Evolutionary conservation across 1,140 invertebrate genomes (phyloP).

Genomic region (Leptopilina clavipes): DNA sequence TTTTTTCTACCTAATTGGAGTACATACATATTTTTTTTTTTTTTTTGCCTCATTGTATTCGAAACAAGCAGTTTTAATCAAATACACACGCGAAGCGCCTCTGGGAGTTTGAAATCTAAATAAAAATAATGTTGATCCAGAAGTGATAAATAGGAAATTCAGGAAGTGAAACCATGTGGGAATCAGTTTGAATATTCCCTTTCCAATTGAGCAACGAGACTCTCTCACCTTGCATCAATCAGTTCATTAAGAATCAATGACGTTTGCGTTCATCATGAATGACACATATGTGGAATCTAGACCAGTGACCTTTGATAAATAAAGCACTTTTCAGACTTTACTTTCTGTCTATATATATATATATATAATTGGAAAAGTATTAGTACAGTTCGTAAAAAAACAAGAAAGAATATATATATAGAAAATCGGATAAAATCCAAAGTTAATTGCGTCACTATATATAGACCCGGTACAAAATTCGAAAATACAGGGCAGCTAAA

Average conservation of each 20-base stretch:
- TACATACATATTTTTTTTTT: no score
- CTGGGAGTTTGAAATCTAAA: background rate
- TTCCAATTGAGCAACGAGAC: slow-evolving; percentile 17
- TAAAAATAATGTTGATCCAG: slow-evolving; percentile 14
- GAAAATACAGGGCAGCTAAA: slow-evolving; percentile 41
- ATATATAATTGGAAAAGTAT: background rate
- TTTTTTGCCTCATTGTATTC: background rate
- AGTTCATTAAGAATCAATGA: slow-evolving; percentile 8
- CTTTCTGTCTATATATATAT: background rate
- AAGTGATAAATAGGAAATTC: slow-evolving; percentile 8
- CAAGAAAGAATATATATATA: slow-evolving; percentile 16
- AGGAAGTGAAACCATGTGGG: slow-evolving; percentile 25
- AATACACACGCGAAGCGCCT: background rate
- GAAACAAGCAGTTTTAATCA: slow-evolving; percentile 2
- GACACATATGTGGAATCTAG: background rate
- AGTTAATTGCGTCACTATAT: background rate
- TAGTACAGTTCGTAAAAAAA: background rate
- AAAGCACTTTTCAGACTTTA: background rate
- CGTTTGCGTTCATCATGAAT: slow-evolving; percentile 19
- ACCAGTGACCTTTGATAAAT: slow-evolving; percentile 15
- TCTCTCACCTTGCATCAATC: slow-evolving; percentile 16
- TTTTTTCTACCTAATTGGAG: no score
- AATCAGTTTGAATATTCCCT: slow-evolving; percentile 12
- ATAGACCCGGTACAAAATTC: slow-evolving; percentile 35
- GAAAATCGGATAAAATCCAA: background rate